phyloP scores from a whole-genome alignment of 35 echinoderm and acorn worm species.

The Diadema setosum region DNA sequence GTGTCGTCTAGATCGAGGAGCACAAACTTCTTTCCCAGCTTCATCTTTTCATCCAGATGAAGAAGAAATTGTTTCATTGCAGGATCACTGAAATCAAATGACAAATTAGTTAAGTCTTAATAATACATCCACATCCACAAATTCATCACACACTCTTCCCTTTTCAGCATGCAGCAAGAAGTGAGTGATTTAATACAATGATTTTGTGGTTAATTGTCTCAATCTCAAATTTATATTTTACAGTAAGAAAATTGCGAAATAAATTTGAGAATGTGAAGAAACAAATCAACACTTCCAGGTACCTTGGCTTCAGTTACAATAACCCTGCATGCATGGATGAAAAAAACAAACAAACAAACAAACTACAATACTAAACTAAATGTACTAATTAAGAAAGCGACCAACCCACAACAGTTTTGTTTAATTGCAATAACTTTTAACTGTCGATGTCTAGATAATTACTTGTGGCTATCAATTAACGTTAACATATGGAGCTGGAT shows the following conservation, averaged over 20 bases:
- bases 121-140: not conserved
- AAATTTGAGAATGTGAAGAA: not conserved
- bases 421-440: too few relatives aligned
- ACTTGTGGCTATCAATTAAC: too few relatives aligned
- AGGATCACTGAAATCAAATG: constrained; percentile 72
- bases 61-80: constrained; percentile 98
- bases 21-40: constrained; percentile 72
- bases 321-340: too few relatives aligned
- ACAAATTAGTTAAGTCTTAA: not conserved
- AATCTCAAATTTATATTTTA: not conserved
- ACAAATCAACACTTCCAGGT: not conserved
- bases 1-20: constrained; percentile 90
- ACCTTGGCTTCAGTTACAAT: too few relatives aligned
- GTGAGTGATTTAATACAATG: not conserved
- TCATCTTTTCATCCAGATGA: constrained; percentile 76
- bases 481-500: too few relatives aligned
- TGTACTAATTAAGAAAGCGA: too few relatives aligned
- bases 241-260: not conserved
- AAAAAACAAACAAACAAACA: too few relatives aligned
- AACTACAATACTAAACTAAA: too few relatives aligned
- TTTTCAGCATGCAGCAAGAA: not conserved
- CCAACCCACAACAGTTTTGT: too few relatives aligned
- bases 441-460: too few relatives aligned
- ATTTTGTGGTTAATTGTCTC: not conserved
- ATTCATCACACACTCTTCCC: not conserved